These are phyloP conservation scores for Echinarachnius parma DNA, from an alignment of 53 echinoderm and acorn worm genomes.

Conservation along the genomic window DNA sequence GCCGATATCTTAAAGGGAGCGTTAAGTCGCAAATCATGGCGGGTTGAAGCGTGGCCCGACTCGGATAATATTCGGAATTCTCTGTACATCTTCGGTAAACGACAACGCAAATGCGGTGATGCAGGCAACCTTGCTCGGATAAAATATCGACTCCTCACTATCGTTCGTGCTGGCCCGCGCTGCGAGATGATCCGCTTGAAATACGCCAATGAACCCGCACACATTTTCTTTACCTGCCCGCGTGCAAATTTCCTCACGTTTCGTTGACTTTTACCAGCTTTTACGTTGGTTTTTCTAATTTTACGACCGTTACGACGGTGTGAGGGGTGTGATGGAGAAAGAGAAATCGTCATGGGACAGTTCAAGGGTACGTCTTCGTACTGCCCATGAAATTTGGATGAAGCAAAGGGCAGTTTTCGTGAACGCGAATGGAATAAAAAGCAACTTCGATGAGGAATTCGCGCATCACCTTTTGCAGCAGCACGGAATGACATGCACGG, in stretches of 20 bases:
- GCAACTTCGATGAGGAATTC: slow-evolving; percentile 6
- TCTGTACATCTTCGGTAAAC: too few relatives aligned
- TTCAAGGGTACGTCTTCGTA: slow-evolving; percentile 11
- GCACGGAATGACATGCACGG: slow-evolving; percentile 2
- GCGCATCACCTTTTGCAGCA: slow-evolving; percentile 8
- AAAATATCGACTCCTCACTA: neutral
- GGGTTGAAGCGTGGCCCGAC: too few relatives aligned
- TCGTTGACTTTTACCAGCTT: neutral
- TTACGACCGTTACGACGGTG: too few relatives aligned
- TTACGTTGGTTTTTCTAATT: neutral
- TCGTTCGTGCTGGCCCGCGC: neutral
- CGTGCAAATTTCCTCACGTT: neutral
- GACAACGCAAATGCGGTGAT: too few relatives aligned
- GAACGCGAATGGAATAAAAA: neutral
- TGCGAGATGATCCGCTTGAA: neutral
- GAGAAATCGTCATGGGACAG: neutral
- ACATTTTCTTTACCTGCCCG: neutral
- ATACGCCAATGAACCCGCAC: neutral
- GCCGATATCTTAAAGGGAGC: neutral
- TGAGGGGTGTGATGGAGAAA: neutral
- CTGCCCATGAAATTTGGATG: slow-evolving; percentile 1
- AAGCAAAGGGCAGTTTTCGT: slow-evolving; percentile 6
- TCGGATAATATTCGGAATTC: too few relatives aligned
- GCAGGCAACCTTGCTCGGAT: neutral
- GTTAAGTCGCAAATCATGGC: slow-evolving; percentile 1